Evolutionary conservation across 2,888 invertebrate genomes (phyloP), one percentile per base, ranked within the genome.

Genomic region (Eucera pruinosa): DNA sequence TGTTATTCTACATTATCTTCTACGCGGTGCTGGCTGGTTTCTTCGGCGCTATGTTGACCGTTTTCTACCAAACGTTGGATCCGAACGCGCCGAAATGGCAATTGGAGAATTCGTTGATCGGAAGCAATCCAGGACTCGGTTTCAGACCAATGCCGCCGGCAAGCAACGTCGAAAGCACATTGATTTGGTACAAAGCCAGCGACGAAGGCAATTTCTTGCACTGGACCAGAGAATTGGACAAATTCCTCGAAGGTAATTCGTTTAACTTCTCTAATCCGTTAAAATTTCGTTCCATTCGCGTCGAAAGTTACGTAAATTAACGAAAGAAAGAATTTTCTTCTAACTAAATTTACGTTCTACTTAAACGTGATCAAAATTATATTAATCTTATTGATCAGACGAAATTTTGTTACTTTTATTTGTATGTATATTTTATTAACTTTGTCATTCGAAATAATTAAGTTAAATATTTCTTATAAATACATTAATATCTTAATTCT

Each of bases 91-190:
- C 98, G 20, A 98, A 98, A 92, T 98, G 97, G 97, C 96, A 96
- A 93, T 94, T 97, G 92, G 96, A 96, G 23, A 94, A 95, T 78
- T 97, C 98, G 54, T 93, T 98, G 89, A 98, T 98, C 90, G 98
- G 98, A 83, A 95, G 94, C 90, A 99, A 99, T 94, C 99, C 99
- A 93, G 99, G 98, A 91, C 95, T 99, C 90, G 99, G 99, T 84
- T 99, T 98, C 94, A 95, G 99, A 91, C 99, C 99, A 81, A 97
- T 98, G 96, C 98, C 97, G 84, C 96, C 98, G 87, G 96, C 97
- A 88, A 95, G 95, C 75, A 98, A 97, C 92, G 97, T 98, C 87
- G 98, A 98, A 92, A 98, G 98, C 92, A 99, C 99, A 81, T 95
- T 99, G 89, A 97, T 99, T 93, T 97, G 98, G 96, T 99, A 98